Base-by-base conservation (phyloP, 2,888 invertebrate species). In the Aethes cnicana region DNA sequence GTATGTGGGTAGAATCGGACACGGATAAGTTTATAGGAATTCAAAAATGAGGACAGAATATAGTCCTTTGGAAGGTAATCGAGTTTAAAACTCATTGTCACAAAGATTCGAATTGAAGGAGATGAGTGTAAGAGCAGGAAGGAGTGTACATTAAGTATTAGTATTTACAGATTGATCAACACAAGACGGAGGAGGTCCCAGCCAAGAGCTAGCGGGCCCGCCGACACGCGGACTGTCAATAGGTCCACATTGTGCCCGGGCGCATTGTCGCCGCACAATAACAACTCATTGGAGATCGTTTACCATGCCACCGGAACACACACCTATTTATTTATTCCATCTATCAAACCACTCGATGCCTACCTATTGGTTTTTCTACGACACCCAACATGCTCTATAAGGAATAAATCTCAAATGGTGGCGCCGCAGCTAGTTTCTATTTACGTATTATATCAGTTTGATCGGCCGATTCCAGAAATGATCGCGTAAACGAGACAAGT, bases 231-330 rank as follows among this genome's bases (percentile, higher is more conserved):
- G 58, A 60, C 58, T 64, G 68, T 73, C 75, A 81, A 78, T 81
- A 73, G 64, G 68, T 55, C 55, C 55, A 63, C 64, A 81, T 76
- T 79, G 73, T 77, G 66, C 53, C 33, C 36, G 56, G 52, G 59
- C 66, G 69, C 67, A 78, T 81, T 81, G 81, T 76, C 62, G 60
- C 61, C 66, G 66, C 68, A 74, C 74, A 77, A 77, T 77, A 68
- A 67, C 68, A 68, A 64, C 65, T 69, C 64, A 69, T 64, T 65
- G 52, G 61, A 60, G 66, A 70, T 74, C 72, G 68, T 64, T 73
- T 63, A 65, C 61, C 63, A 74, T 63, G 66, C 60, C 63, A 56
- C 61, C 67, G 66, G 66, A 69, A 64, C 54, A 57, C 37, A 56
- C 55, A 58, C 57, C 46, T 57, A 55, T 55, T 52, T 48, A 55